These are phyloP conservation scores for Volucella zonaria DNA, from an alignment of 2,888 invertebrate genomes.

Conservation along the genomic window DNA sequence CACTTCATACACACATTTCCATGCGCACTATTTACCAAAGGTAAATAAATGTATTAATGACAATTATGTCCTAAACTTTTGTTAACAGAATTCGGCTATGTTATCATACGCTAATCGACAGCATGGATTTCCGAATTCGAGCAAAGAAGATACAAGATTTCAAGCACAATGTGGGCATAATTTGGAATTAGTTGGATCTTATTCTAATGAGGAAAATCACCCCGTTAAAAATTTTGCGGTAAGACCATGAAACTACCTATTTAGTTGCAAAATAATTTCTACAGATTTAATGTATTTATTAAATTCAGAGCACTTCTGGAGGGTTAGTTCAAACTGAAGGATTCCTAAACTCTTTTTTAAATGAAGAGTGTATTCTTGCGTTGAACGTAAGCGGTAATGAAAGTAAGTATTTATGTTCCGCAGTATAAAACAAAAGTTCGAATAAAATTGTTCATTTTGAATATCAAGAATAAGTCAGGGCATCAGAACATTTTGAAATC, in stretches of 20 bases:
- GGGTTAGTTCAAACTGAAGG: conserved; percentile 91
- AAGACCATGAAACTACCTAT: background rate
- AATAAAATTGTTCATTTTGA: background rate
- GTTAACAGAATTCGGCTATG: conserved; percentile 31
- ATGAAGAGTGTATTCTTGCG: conserved; percentile 93
- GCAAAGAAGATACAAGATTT: conserved; percentile 25
- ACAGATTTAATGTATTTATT: conserved; percentile 9
- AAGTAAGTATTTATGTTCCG: conserved; percentile 84
- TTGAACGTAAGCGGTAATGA: conserved; percentile 97
- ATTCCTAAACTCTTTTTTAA: conserved; percentile 93
- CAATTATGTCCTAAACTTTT: background rate
- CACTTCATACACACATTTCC: conserved; percentile 33
- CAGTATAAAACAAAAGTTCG: background rate
- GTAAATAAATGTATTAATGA: background rate
- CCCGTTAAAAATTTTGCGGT: conserved; percentile 28
- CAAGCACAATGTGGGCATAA: conserved; percentile 18
- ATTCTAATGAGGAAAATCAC: conserved; percentile 19
- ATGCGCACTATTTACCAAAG: conserved; percentile 36
- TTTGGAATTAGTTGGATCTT: conserved; percentile 30
- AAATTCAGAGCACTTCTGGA: conserved; percentile 85
- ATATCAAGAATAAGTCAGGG: background rate
- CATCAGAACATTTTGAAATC: too few species aligned
- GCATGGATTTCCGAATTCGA: conserved; percentile 12
- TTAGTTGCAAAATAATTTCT: background rate
- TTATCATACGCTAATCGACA: conserved; percentile 20